Evolutionary conservation across 2,888 invertebrate species (phyloP).

Genomic region (Phyto melanocephala): DNA sequence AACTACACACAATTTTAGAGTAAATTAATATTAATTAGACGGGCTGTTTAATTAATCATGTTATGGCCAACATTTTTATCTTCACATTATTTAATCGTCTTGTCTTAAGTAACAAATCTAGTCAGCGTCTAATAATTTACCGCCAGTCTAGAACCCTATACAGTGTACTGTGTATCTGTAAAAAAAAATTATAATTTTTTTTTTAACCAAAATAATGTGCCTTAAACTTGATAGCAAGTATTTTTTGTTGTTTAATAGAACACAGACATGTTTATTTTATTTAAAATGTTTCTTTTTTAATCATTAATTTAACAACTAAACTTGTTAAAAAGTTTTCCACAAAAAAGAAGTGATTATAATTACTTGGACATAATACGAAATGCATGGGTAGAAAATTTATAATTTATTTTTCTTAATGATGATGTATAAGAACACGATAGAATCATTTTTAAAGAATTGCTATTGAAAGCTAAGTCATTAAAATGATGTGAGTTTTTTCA

Average conservation of each 20-base stretch:
- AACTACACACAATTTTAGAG: neutral
- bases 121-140: neutral
- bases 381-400: constrained; percentile 4
- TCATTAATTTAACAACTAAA: constrained; percentile 29
- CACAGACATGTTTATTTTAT: constrained; percentile 32
- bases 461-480: neutral
- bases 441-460: too few relatives aligned
- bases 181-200: neutral
- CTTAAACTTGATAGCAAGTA: neutral
- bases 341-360: neutral
- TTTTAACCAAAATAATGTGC: neutral
- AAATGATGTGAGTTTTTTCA: neutral
- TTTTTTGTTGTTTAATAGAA: neutral
- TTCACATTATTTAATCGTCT: constrained; percentile 24
- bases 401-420: constrained; percentile 18
- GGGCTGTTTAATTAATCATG: constrained; percentile 41
- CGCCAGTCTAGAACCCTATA: too few relatives aligned
- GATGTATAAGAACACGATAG: neutral
- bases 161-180: too few relatives aligned
- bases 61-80: constrained; percentile 14
- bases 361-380: neutral
- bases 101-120: constrained; percentile 37
- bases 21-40: constrained; percentile 51
- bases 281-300: constrained; percentile 20
- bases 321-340: constrained; percentile 11